Conservation (phyloP, 2,113 vertebrate genomes). For the Brachyhypopomus occidentalis region DNA sequence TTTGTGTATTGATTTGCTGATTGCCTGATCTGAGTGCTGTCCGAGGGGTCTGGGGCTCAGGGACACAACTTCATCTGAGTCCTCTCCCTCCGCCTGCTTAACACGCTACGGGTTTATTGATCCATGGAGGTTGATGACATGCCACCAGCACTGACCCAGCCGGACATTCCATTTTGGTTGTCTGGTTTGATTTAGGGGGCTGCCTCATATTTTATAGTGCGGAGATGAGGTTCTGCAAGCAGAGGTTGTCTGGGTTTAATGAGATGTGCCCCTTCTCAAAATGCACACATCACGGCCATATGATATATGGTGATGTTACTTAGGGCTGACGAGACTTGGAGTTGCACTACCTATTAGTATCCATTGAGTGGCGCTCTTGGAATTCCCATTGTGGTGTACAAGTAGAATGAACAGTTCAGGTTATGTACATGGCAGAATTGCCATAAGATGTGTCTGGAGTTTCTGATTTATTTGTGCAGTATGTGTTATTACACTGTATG, state of each 20-base stretch:
- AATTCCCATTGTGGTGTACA: conserved; percentile 31
- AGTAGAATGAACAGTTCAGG: background rate
- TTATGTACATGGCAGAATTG: background rate
- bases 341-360: conserved; percentile 29
- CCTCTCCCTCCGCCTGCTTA: background rate
- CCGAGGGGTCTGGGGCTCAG: background rate
- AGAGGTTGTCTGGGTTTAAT: background rate
- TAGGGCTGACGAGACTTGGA: background rate
- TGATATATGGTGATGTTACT: background rate
- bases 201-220: background rate
- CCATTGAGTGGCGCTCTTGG: conserved; percentile 35
- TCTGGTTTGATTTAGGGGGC: conserved; percentile 12
- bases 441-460: background rate
- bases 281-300: background rate
- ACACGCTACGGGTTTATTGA: conserved; percentile 10
- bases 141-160: conserved; percentile 3
- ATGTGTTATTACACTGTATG: no score
- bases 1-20: background rate
- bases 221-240: background rate
- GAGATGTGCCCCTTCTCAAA: background rate
- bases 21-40: background rate
- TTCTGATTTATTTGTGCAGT: no score
- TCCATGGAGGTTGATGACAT: conserved; percentile 4
- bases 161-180: conserved; percentile 1
- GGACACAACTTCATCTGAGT: background rate